Evolutionary conservation across 1,140 invertebrate species (phyloP).

Genomic region (Trypoxylus dichotomus): DNA sequence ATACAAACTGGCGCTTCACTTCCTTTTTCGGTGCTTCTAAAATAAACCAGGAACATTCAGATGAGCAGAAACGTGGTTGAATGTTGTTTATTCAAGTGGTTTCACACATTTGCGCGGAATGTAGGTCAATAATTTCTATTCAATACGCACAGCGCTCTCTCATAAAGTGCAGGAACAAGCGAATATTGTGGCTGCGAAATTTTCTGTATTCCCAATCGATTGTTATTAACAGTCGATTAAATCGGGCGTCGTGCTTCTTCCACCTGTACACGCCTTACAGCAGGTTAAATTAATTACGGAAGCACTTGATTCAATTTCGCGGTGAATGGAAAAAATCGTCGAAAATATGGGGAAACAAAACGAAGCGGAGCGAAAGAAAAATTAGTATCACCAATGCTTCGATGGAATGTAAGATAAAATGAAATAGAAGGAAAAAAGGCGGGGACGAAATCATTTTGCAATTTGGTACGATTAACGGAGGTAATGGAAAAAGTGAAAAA

Average conservation of each 20-base stretch:
- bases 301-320: not conserved
- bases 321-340: not conserved
- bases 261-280: not conserved
- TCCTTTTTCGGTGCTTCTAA: not conserved
- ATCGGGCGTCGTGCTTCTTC: not conserved
- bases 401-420: not conserved
- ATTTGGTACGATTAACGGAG: not conserved
- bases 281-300: not conserved
- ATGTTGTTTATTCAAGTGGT: slow-evolving; percentile 18
- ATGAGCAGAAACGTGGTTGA: not conserved
- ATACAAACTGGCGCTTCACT: not conserved
- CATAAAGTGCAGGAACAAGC: slow-evolving; percentile 1
- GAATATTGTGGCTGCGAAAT: not conserved
- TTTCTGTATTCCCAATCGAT: not conserved
- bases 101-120: slow-evolving; percentile 4
- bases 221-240: slow-evolving; percentile 14
- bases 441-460: not conserved
- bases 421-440: not conserved
- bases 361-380: not conserved
- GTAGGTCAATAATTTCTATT: slow-evolving; percentile 20
- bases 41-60: not conserved
- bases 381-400: not conserved
- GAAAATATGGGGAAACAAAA: not conserved
- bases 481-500: not conserved
- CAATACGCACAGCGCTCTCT: not conserved